A percentile compares a stretch with the other conserved stretches of the same genome.
Conservation (phyloP, 2,113 vertebrate genomes). For the Cryptoleucopteryx plumbea region DNA sequence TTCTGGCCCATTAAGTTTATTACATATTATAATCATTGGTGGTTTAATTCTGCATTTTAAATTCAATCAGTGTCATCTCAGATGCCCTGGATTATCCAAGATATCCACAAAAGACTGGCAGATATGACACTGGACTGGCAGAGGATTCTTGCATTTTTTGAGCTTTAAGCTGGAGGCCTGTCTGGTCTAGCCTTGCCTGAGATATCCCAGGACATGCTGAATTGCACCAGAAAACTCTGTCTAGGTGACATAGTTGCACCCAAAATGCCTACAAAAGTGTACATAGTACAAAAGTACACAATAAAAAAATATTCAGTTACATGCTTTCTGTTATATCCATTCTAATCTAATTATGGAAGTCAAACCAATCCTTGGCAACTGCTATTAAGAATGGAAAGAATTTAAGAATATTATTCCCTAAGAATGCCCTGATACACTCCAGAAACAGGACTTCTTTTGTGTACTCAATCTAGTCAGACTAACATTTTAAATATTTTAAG, state of each 20-base stretch:
- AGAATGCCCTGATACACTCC: fast-evolving
- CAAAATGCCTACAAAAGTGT: neutral
- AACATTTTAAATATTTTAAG: neutral
- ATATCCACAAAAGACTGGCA: neutral
- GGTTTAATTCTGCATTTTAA: neutral
- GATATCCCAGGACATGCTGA: neutral
- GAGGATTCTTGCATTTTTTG: neutral
- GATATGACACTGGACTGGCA: neutral
- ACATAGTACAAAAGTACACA: neutral
- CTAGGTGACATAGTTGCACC: neutral
- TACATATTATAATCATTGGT: neutral
- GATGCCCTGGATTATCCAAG: neutral
- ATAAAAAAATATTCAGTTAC: neutral
- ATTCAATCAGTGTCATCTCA: neutral
- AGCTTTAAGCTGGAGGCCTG: neutral
- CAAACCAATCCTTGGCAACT: neutral
- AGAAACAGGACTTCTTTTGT: neutral
- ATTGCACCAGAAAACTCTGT: neutral
- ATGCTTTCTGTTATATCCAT: neutral
- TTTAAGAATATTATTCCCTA: neutral
- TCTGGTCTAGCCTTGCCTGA: neutral
- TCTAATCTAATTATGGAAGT: neutral
- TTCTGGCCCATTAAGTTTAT: neutral
- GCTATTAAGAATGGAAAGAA: neutral
- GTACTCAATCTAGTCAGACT: neutral